Conservation (phyloP, 2,888 invertebrate genomes). For the Lasioglossum vierecki region DNA sequence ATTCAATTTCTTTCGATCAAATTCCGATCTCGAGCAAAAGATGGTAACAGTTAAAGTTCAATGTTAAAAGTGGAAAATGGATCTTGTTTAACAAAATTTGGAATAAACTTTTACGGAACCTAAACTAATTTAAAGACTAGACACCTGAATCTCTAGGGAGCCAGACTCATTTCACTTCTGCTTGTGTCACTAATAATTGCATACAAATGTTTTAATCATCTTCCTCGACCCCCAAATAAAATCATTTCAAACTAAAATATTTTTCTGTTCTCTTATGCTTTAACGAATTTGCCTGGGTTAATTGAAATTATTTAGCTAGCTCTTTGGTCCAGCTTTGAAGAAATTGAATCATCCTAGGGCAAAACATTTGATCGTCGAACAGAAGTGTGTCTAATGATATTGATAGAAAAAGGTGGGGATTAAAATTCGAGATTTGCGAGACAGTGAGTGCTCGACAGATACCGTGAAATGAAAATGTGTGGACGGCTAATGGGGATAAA, state of each 20-base stretch:
- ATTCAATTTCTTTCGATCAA: conserved; percentile 30
- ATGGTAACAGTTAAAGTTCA: not conserved
- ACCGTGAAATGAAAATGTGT: not conserved
- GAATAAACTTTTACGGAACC: too few species aligned
- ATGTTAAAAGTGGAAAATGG: too few species aligned
- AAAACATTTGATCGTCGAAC: conserved; percentile 19
- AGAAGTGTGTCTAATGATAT: conserved; percentile 1
- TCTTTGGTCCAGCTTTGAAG: not conserved
- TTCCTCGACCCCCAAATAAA: not conserved
- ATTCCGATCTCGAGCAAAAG: not conserved
- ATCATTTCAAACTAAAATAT: not conserved
- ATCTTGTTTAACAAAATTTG: not conserved
- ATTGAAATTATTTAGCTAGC: not conserved
- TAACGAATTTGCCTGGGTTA: not conserved
- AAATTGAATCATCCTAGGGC: not conserved
- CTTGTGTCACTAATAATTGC: too few species aligned
- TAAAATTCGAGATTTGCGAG: not conserved
- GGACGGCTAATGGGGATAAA: not conserved
- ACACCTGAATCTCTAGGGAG: too few species aligned
- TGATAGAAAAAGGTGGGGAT: not conserved
- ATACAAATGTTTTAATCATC: too few species aligned
- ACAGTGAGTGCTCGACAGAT: not conserved
- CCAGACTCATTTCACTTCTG: too few species aligned
- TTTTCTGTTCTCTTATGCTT: not conserved
- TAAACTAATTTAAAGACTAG: too few species aligned